Percentiles rank a stretch among this genome's conserved stretches.
Evolutionary conservation across 2,888 invertebrate genomes (phyloP).

Genomic region (Drosophila yooni): DNA sequence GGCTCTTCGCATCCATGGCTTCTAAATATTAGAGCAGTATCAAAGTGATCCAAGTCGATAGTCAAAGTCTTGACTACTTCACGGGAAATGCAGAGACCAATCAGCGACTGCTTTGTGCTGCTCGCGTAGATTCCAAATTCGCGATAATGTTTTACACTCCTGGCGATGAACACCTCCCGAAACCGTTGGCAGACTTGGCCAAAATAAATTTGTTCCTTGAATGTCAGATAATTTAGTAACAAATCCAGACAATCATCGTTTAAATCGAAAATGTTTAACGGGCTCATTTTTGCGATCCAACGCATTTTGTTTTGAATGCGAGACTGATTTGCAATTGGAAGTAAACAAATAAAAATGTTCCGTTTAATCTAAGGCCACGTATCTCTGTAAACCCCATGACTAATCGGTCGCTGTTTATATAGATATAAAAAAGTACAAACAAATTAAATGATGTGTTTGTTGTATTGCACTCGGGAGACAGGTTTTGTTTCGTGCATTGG

Average conservation of each 20-base stretch:
- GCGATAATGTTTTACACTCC: conserved; percentile 21
- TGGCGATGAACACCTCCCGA: conserved; percentile 47
- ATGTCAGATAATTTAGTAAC: conserved; percentile 34
- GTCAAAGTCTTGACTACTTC: conserved; percentile 38
- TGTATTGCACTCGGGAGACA: conserved; percentile 2
- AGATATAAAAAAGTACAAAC: conserved; percentile 13
- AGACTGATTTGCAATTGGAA: conserved; percentile 33
- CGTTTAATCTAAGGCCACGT: conserved; percentile 51
- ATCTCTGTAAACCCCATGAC: conserved; percentile 37
- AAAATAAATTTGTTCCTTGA: conserved; percentile 44
- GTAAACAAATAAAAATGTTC: conserved; percentile 7
- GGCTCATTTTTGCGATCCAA: conserved; percentile 31
- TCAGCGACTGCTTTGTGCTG: conserved; percentile 21
- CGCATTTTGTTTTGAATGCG: not conserved
- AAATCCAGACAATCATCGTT: conserved; percentile 55
- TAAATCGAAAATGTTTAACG: conserved; percentile 45
- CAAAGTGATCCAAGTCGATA: conserved; percentile 54
- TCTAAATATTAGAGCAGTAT: conserved; percentile 9
- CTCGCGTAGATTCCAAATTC: conserved; percentile 35
- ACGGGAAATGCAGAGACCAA: conserved; percentile 51
- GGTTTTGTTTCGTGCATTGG: conserved; percentile 27
- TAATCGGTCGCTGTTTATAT: conserved; percentile 36
- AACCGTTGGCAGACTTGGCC: conserved; percentile 57
- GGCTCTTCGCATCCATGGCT: conserved; percentile 24
- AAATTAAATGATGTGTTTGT: not conserved